These are phyloP conservation scores for Arenaria interpres DNA, from an alignment of 2,113 vertebrate genomes.

Conservation along the genomic window DNA sequence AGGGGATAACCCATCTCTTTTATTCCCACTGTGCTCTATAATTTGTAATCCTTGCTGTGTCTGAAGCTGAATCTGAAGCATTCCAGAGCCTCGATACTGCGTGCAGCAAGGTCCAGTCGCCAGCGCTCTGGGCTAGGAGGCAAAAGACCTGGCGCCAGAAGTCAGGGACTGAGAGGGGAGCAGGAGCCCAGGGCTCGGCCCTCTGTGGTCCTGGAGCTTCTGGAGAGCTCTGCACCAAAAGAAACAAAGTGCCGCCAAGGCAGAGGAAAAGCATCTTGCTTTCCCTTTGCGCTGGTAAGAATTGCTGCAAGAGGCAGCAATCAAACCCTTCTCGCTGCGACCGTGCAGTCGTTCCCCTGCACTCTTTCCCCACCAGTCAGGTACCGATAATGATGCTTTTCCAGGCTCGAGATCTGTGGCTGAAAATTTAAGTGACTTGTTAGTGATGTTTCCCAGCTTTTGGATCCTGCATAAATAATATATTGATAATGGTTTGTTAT, in stretches of 20 bases:
- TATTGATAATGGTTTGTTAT: constrained; percentile 49
- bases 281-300: not conserved
- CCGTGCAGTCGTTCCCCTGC: not conserved
- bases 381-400: constrained; percentile 12
- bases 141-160: not conserved
- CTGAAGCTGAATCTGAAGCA: constrained; percentile 9
- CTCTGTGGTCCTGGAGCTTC: not conserved
- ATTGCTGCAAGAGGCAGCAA: not conserved
- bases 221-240: not conserved
- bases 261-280: not conserved
- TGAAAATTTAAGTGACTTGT: constrained; percentile 36
- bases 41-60: constrained; percentile 38
- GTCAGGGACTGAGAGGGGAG: not conserved
- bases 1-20: not conserved
- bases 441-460: constrained; percentile 19
- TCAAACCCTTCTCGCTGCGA: not conserved
- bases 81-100: not conserved
- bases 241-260: not conserved
- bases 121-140: not conserved
- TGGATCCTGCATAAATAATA: constrained; percentile 47
- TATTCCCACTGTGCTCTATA: constrained; percentile 11
- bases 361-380: not conserved
- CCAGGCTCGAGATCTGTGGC: not conserved
- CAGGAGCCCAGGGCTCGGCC: not conserved
- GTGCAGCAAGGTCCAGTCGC: not conserved